Evolutionary conservation across 2,797 vertebrate species (phyloP).

Genomic region (Peromyscus aztecus): DNA sequence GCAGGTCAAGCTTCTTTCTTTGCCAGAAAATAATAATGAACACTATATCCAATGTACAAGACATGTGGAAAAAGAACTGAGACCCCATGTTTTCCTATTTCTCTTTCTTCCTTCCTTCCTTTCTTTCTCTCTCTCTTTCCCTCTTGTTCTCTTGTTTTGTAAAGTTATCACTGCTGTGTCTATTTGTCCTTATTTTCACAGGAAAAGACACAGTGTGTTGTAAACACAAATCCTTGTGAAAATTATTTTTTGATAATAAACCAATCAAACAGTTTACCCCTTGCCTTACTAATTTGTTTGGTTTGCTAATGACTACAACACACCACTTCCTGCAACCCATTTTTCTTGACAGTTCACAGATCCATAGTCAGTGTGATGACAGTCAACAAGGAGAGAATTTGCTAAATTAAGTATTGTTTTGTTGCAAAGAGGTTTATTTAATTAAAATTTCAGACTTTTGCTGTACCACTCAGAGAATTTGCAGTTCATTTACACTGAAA

Average conservation of each 20-base stretch:
- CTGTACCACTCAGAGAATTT: not conserved
- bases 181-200: conserved; percentile 41
- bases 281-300: conserved; percentile 47
- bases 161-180: not conserved
- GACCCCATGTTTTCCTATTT: not conserved
- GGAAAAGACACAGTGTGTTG: not conserved
- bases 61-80: not conserved
- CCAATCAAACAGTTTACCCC: conserved; percentile 4
- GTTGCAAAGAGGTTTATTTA: conserved; percentile 31
- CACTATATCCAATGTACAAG: not conserved
- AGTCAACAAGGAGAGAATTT: not conserved
- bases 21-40: not conserved
- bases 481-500: not conserved
- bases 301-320: conserved; percentile 10
- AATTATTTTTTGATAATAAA: conserved; percentile 64
- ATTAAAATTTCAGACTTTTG: conserved; percentile 45
- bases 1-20: not conserved
- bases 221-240: not conserved
- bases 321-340: not conserved
- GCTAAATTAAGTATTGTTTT: not conserved
- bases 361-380: not conserved
- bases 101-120: not conserved
- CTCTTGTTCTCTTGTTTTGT: not conserved
- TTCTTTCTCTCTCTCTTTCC: no score
- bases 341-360: not conserved